A percentile compares a stretch with the other conserved stretches of the same genome.
phyloP scores from a whole-genome alignment of 2,888 invertebrate species.

The Hemistola chrysoprasaria region DNA sequence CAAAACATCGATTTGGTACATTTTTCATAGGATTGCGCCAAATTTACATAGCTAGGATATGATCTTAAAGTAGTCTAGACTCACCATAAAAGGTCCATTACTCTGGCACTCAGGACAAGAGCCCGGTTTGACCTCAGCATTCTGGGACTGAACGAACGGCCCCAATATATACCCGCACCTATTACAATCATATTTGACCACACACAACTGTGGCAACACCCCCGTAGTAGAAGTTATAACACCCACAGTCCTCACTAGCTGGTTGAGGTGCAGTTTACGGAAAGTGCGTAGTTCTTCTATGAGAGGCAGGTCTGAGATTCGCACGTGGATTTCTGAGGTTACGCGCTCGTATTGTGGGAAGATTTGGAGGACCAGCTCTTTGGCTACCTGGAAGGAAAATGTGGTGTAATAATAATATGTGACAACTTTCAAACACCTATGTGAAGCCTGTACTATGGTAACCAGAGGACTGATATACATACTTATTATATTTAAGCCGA shows the following conservation, averaged over 20 bases:
- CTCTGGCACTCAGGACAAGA: conserved; percentile 99
- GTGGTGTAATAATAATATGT: neutral
- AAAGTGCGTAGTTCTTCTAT: conserved; percentile 98
- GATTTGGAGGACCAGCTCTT: conserved; percentile 94
- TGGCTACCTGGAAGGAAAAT: conserved; percentile 82
- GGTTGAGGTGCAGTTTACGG: conserved; percentile 94
- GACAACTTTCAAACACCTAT: too few relatives aligned
- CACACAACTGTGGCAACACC: conserved; percentile 96
- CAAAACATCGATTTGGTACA: too few relatives aligned
- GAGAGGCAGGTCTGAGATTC: conserved; percentile 96
- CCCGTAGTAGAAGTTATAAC: conserved; percentile 98
- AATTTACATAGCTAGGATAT: too few relatives aligned
- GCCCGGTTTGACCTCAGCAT: conserved; percentile 96
- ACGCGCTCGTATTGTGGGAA: conserved; percentile 98
- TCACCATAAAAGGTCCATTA: conserved; percentile 94
- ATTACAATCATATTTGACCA: conserved; percentile 98
- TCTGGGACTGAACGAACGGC: conserved; percentile 97
- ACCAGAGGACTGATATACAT: too few relatives aligned
- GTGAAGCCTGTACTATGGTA: too few relatives aligned
- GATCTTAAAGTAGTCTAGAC: conserved; percentile 23
- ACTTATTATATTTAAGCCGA: too few relatives aligned
- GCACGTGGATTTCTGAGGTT: conserved; percentile 95
- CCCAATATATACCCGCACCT: conserved; percentile 97
- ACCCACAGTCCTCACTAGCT: conserved; percentile 92
- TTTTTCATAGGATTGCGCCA: too few relatives aligned